Base-by-base conservation (phyloP, 2,113 vertebrate species). In the Pionites leucogaster region DNA sequence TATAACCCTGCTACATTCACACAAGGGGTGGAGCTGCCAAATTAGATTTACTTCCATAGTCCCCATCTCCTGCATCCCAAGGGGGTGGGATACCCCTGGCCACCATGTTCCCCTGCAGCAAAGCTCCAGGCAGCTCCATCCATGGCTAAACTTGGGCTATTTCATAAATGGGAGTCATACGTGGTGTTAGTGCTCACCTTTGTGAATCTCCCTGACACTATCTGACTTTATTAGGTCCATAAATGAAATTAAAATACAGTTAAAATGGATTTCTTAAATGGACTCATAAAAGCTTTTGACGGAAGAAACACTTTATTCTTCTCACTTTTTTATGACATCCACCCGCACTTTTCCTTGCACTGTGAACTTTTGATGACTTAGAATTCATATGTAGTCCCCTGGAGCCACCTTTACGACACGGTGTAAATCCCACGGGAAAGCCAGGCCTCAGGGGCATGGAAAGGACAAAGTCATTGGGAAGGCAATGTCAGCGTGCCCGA, bases 201-300 rank as follows among this genome's bases (percentile, higher is more conserved):
- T 79, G 69, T 46, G 72, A 76, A 49, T n/a, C 71, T 95, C 50
- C 92, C 70, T 86, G 90, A 82, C 87, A 70, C 75, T 35, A 12
- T 39, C 60, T 2, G 7, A 29, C 90, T 93, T 94, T 88, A 97
- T 63, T 42, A 90, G 60, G 33, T 69, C 83, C 75, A 90, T 96
- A 96, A 96, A 95, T 83, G 75, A 91, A 90, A 94, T 96, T 92
- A 95, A 96, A 91, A 88, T 75, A 64, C 70, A 62, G 86, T 92
- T 90, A 78, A 92, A 97, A 71, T 84, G 49, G 90, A 85, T 95
- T 92, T 91, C 92, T 69, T 86, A 89, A 91, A 71, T 80, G 75
- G 68, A 49, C 77, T 93, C 60, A 44, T 95, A 90, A 94, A 93
- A 95, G 90, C 83, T 83, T 90, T 81, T 70, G 86, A 88, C 29